A percentile compares a stretch with the other conserved stretches of the same genome.
Evolutionary conservation across 2,797 vertebrate genomes (phyloP).

Genomic region (Selene dorsalis): DNA sequence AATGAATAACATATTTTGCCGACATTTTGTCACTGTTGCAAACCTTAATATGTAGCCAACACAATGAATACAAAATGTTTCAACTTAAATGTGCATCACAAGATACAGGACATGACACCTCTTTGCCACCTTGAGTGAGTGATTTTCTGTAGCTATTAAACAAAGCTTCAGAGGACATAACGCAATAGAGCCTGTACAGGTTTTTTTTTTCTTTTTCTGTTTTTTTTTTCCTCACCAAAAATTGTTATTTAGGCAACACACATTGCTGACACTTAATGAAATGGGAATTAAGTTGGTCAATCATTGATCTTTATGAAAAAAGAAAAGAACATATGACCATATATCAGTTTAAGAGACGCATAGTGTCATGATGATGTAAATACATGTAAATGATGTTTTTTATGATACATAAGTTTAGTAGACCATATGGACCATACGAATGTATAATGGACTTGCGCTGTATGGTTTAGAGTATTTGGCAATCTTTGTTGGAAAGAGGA

Average conservation of each 20-base stretch:
- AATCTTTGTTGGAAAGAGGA: background rate
- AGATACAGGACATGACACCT: too few relatives aligned
- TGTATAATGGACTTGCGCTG: background rate
- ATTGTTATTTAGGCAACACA: too few relatives aligned
- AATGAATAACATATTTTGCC: too few relatives aligned
- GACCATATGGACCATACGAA: background rate
- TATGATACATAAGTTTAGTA: background rate
- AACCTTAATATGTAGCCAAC: background rate
- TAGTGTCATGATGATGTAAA: background rate
- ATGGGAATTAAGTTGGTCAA: background rate
- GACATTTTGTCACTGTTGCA: too few relatives aligned
- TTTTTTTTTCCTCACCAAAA: too few relatives aligned
- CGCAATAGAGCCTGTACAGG: background rate
- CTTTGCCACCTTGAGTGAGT: too few relatives aligned
- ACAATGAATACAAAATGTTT: too few relatives aligned
- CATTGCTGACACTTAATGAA: background rate
- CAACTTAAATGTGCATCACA: too few relatives aligned
- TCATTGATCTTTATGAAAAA: background rate
- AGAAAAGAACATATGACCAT: background rate
- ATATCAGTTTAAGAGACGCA: background rate
- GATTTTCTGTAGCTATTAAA: background rate
- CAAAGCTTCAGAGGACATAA: background rate
- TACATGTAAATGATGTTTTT: background rate
- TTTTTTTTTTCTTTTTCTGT: too few relatives aligned
- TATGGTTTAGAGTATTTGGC: background rate